Base-by-base conservation (phyloP, 2,797 vertebrate species). In the Oryzias sinensis region DNA sequence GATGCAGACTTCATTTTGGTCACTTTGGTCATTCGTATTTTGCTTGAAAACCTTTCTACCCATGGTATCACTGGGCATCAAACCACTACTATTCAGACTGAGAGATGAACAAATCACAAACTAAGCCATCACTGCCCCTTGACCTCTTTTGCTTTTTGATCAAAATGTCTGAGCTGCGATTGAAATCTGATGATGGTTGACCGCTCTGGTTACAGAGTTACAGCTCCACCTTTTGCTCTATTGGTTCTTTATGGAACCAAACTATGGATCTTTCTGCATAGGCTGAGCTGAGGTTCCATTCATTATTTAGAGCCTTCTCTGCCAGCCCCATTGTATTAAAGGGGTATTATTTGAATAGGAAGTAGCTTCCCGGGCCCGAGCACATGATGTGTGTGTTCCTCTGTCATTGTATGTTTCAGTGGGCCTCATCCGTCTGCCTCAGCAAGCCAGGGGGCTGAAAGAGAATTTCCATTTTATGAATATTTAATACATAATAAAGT, bases 401-500 rank as follows among this genome's bases (percentile, higher is more conserved):
- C 84, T 84, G 86, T 89, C 87, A 80, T 79, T 89, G 83, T 83
- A 84, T 87, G 85, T 89, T 88, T 89, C 84, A 83, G 70, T 72
- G 78, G 77, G 84, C 86, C 86, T 85, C 86, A 87, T 89, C 72
- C 29, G 78, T 88, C 86, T 88, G 82, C 75, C 80, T 78, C 72
- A 56, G 77, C 72, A 74, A 82, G 86, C 85, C 85, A 74, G 80
- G 81, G 81, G 86, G 87, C 76, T 88, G 86, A 83, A 86, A 84
- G 81, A 80, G 73, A 89, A 89, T 89, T 90, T 89, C 87, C 87
- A 90, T 90, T 87, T 87, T 84, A 90, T 90, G 84, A 90, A 90
- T 90, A 88, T 90, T 90, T 90, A 87, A 90, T 88, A 83, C 77
- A 87, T 87, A 89, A 89, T 88, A 90, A 90, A 87, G 83, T 90